Percentiles rank a stretch among this genome's conserved stretches.
These are phyloP conservation scores for Dolichopus griseipennis DNA, from an alignment of 2,888 invertebrate genomes.

Conservation along the genomic window DNA sequence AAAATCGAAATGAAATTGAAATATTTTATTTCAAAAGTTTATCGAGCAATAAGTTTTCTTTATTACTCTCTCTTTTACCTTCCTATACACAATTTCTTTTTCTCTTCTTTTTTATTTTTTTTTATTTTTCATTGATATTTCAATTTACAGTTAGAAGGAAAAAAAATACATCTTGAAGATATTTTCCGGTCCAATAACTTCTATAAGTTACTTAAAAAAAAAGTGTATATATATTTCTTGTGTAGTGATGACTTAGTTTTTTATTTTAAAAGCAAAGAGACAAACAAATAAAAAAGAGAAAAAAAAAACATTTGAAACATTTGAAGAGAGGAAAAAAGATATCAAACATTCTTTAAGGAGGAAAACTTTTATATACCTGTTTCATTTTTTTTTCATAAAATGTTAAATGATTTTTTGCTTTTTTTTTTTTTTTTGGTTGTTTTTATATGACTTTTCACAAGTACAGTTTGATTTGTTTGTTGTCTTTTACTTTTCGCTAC, in stretches of 20 bases:
- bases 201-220: neutral
- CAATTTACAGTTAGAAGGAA: neutral
- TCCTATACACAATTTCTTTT: neutral
- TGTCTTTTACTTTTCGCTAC: too few relatives aligned
- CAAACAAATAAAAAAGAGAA: neutral
- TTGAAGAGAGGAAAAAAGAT: neutral
- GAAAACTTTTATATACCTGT: neutral
- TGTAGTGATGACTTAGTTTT: neutral
- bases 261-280: too few relatives aligned
- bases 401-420: neutral
- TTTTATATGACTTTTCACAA: too few relatives aligned
- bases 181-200: neutral
- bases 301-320: neutral
- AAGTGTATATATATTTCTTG: too few relatives aligned
- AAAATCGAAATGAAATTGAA: too few relatives aligned
- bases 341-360: neutral
- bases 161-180: neutral
- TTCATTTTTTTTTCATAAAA: neutral
- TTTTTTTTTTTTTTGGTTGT: too few relatives aligned
- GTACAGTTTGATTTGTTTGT: too few relatives aligned
- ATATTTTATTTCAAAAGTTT: neutral
- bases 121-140: neutral
- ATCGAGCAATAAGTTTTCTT: neutral
- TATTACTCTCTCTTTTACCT: neutral
- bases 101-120: neutral